phyloP scores from a whole-genome alignment of 2,113 vertebrate species.

The Chloropsis hardwickii region DNA sequence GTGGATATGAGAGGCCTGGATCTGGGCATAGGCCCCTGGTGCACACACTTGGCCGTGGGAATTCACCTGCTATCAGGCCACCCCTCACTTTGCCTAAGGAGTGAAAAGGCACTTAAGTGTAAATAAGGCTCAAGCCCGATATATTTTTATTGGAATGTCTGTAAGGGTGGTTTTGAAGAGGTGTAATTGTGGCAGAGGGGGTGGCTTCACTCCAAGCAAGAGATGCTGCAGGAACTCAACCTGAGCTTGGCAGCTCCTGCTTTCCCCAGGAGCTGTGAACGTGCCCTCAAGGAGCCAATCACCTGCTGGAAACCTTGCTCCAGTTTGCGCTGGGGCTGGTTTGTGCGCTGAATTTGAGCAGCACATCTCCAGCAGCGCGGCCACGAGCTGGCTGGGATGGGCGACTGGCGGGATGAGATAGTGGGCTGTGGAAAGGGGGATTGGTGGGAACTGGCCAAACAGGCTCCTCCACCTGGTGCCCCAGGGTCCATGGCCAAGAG shows the following conservation, averaged over 20 bases:
- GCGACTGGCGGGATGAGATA: fast-evolving
- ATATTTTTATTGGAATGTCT: background rate
- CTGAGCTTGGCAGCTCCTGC: background rate
- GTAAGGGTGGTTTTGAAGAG: background rate
- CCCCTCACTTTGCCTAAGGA: background rate
- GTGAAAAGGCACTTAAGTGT: background rate
- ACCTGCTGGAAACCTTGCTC: background rate
- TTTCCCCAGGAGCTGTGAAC: background rate
- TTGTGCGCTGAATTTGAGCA: background rate
- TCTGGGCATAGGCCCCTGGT: background rate
- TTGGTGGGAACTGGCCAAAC: fast-evolving
- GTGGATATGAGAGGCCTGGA: background rate
- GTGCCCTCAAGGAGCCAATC: background rate
- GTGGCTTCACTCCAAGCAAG: background rate
- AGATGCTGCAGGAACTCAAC: background rate
- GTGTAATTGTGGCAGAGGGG: background rate
- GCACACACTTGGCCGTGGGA: fast-evolving
- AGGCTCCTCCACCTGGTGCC: background rate
- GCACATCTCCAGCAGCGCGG: background rate
- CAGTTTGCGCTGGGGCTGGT: background rate
- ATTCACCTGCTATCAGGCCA: background rate
- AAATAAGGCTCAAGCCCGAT: background rate
- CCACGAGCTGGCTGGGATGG: fast-evolving
- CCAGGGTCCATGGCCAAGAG: background rate
- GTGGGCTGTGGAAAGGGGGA: background rate